These are phyloP conservation scores for Rhabdomys pumilio DNA, from an alignment of 2,797 vertebrate genomes.

Conservation along the genomic window DNA sequence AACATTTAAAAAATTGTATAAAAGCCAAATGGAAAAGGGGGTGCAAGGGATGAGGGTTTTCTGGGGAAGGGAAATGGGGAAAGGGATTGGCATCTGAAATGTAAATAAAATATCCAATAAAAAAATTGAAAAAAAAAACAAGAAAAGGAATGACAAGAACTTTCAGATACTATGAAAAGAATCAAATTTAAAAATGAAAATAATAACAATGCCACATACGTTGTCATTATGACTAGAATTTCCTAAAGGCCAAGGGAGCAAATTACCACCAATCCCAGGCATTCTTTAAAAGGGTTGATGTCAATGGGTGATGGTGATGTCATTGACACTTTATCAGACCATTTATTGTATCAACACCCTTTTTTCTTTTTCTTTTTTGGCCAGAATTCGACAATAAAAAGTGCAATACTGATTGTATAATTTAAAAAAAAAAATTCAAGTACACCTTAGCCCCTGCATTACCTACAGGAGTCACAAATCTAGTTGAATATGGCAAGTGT, in stretches of 20 bases:
- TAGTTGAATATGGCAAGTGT: too few relatives aligned
- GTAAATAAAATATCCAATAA: too few relatives aligned
- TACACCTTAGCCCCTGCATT: too few relatives aligned
- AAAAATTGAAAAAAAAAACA: neutral
- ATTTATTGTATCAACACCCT: neutral
- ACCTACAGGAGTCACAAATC: too few relatives aligned
- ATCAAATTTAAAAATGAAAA: neutral
- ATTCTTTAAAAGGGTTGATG: neutral
- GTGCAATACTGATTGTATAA: neutral
- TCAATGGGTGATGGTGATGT: neutral
- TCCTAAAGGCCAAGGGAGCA: neutral
- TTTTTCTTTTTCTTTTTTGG: neutral
- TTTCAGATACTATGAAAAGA: neutral
- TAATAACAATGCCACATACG: neutral
- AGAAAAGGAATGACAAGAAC: neutral
- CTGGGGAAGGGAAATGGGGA: too few relatives aligned
- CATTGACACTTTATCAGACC: neutral
- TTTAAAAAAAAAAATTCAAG: too few relatives aligned
- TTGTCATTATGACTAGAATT: neutral
- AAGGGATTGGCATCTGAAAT: too few relatives aligned
- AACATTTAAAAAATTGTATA: too few relatives aligned
- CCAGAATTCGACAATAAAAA: neutral
- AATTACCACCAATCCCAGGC: neutral
- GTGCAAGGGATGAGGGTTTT: too few relatives aligned
- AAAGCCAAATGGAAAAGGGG: too few relatives aligned